phyloP scores from a whole-genome alignment of 2,113 vertebrate species.

The Macroglossus sobrinus region DNA sequence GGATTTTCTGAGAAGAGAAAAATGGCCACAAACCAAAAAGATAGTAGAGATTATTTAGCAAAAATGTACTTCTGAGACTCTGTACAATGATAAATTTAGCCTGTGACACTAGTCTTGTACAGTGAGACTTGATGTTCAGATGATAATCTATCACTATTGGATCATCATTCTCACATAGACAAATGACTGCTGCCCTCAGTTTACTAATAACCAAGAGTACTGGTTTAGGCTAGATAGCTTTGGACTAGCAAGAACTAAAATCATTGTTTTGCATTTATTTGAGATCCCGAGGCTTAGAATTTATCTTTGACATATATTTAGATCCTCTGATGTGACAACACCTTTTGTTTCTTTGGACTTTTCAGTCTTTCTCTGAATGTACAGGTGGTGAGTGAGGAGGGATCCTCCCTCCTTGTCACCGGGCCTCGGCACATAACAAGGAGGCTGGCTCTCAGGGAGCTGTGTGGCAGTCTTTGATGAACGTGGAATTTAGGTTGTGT shows the following conservation, averaged over 20 bases:
- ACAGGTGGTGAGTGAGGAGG: not conserved
- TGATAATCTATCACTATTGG: not conserved
- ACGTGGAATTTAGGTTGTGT: not conserved
- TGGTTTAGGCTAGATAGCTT: not conserved
- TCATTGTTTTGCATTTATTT: not conserved
- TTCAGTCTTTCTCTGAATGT: constrained; percentile 10
- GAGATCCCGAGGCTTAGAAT: constrained; percentile 7
- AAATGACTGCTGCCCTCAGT: not conserved
- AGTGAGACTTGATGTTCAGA: constrained; percentile 5
- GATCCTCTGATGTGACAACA: not conserved
- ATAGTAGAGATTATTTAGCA: not conserved
- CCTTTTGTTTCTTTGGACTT: constrained; percentile 20
- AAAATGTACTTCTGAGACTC: constrained; percentile 22
- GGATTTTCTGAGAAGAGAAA: constrained; percentile 45
- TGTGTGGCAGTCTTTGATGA: not conserved
- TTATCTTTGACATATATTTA: constrained; percentile 33
- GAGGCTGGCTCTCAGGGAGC: not conserved
- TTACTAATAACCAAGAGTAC: not conserved
- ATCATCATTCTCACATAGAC: not conserved
- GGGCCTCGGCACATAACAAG: not conserved
- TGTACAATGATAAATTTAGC: constrained; percentile 22
- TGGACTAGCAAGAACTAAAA: constrained; percentile 30
- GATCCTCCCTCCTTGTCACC: not conserved
- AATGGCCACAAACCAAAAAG: constrained; percentile 11
- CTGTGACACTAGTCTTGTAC: not conserved